Evolutionary conservation across 2,888 invertebrate genomes (phyloP), one percentile per base, ranked within the genome.

Genomic region (Lasioglossum figueresi): DNA sequence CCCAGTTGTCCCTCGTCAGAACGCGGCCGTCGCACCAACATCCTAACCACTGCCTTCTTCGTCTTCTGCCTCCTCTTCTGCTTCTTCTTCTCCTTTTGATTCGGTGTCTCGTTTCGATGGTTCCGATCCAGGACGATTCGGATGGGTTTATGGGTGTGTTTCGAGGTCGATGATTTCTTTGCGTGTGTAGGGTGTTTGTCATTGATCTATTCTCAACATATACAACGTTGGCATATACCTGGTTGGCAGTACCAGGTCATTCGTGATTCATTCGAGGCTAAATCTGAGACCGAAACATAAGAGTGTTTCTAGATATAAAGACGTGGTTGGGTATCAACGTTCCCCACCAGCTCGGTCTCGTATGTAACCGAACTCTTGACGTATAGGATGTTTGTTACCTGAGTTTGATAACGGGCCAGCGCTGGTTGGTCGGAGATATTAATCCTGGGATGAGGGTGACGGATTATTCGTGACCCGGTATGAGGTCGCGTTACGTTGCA

Each of bases 1-100:
- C 93, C 93, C 93, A 93, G 93, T 93, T 93, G 93, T 93, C 92
- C 93, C 92, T 92, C 93, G 92, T 92, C 92, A 91, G 89, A 91
- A 89, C 88, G 83, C 87, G 79, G 84, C 88, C 84, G 82, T 90
- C 89, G 86, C 87, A 90, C 90, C 88, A 89, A 91, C 92, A 88
- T 88, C 91, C 85, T 85, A 90, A 91, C 90, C 56, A 74, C 87
- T 82, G 71, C 75, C 84, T 68, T 79, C 86, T 82, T 81, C 86
- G 76, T 83, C 85, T 59, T 68, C 89, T 80, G 82, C 84, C 48
- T 70, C 84, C 66, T 85, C 71, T 74, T 81, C 72, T 59, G 82
- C 80, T 71, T 73, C n/a, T 45, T 31, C 63, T 31, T 56, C 81
- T 43, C 34, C 31, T 43, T 45, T 16, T 6, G 31, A 23, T 12